Conservation (phyloP, 2,797 vertebrate genomes). For the Yasuhikotakia modesta region DNA sequence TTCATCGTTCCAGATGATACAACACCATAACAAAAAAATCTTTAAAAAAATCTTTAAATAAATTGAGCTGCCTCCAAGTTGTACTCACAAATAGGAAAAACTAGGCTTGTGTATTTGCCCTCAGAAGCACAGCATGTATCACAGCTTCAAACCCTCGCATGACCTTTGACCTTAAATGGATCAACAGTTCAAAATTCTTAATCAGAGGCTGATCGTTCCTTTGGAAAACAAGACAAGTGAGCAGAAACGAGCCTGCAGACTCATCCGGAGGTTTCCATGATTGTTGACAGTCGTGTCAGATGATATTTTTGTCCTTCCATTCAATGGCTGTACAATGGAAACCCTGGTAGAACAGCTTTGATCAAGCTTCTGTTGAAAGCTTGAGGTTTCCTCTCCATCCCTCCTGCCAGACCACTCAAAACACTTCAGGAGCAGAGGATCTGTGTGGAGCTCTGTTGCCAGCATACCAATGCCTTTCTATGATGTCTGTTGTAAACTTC, state of each 20-base stretch:
- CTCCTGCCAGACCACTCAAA: constrained; percentile 47
- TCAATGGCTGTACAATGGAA: constrained; percentile 35
- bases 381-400: constrained; percentile 46
- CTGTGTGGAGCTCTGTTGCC: constrained; percentile 32
- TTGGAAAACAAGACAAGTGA: constrained; percentile 33
- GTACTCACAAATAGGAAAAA: constrained; percentile 56
- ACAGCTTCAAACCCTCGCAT: constrained; percentile 59
- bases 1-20: constrained; percentile 39
- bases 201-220: constrained; percentile 67
- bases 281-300: constrained; percentile 47
- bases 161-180: constrained; percentile 66
- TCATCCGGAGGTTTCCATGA: not conserved
- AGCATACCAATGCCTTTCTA: constrained; percentile 34
- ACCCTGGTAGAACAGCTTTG: constrained; percentile 44
- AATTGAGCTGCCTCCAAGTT: constrained; percentile 47
- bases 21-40: constrained; percentile 36
- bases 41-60: constrained; percentile 53
- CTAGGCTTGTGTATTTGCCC: constrained; percentile 63
- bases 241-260: constrained; percentile 8
- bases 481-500: constrained; percentile 48
- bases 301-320: constrained; percentile 45
- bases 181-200: constrained; percentile 64
- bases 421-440: constrained; percentile 32
- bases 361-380: constrained; percentile 55
- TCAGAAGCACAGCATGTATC: constrained; percentile 59